phyloP scores from a whole-genome alignment of 30 jellyfish, hydroid and myxozoan species.

The Sanderia malayensis region DNA sequence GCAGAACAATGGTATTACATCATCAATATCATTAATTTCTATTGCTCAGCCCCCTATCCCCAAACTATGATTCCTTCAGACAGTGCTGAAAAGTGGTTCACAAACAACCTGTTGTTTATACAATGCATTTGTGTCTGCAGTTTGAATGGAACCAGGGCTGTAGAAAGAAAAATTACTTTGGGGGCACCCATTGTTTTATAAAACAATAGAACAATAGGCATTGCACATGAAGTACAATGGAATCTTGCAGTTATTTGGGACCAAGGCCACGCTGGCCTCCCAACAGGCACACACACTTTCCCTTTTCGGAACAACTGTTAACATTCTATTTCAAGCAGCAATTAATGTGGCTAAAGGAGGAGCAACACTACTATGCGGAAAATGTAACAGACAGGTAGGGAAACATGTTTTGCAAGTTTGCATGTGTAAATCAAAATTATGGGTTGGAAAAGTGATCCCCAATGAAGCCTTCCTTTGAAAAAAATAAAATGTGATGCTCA shows the following conservation, averaged over 20 bases:
- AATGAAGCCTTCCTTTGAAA: background rate
- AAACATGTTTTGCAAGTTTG: background rate
- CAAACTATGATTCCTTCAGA: background rate
- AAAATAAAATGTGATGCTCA: background rate
- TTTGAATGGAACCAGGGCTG: conserved; percentile 2
- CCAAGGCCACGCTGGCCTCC: conserved; percentile 6
- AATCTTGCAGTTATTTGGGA: conserved; percentile 4
- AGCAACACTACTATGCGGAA: conserved; percentile 2
- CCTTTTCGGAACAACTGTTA: background rate
- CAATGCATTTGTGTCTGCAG: background rate
- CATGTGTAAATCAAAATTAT: background rate
- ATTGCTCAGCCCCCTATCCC: background rate
- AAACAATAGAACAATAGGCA: background rate
- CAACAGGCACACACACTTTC: background rate
- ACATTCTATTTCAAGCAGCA: conserved; percentile 5
- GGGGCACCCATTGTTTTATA: background rate
- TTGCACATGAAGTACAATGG: conserved; percentile 1
- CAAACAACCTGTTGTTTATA: background rate
- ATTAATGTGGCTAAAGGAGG: conserved; percentile 8
- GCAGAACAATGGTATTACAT: background rate
- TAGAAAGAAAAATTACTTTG: background rate
- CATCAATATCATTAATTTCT: background rate
- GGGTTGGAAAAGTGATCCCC: conserved; percentile 3
- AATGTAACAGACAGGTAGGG: conserved; percentile 4
- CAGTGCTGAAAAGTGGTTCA: conserved; percentile 3